Conservation (phyloP, 2,888 invertebrate genomes). For the Lasioglossum lativentre region DNA sequence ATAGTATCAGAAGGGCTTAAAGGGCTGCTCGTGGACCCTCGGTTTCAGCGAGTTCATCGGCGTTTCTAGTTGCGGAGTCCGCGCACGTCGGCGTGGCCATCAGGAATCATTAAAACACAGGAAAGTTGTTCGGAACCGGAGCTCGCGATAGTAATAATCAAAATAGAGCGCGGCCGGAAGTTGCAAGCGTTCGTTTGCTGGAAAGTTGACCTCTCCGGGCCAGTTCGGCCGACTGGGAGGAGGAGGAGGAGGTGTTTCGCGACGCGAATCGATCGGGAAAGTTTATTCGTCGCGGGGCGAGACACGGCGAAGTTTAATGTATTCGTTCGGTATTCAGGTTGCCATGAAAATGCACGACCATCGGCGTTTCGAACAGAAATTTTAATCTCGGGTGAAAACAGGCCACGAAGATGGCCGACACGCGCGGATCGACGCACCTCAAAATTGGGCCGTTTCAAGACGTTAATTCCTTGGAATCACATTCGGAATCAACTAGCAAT, state of each 20-base stretch:
- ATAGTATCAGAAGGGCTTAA: background rate
- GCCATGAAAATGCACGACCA: constrained; percentile 34
- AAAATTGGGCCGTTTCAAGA: background rate
- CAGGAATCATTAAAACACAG: constrained; percentile 14
- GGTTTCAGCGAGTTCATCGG: background rate
- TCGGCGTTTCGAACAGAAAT: constrained; percentile 28
- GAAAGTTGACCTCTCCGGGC: constrained; percentile 30
- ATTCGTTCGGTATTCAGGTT: constrained; percentile 1
- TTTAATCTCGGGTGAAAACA: constrained; percentile 49
- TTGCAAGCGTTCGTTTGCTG: constrained; percentile 16
- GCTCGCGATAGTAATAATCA: constrained; percentile 22
- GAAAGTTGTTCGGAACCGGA: background rate
- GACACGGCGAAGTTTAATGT: constrained; percentile 30
- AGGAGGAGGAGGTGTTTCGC: background rate
- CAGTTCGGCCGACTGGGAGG: background rate
- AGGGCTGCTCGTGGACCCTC: background rate
- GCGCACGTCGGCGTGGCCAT: background rate
- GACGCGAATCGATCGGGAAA: constrained; percentile 32
- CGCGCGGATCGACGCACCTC: background rate
- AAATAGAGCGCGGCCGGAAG: constrained; percentile 19
- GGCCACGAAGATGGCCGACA: constrained; percentile 24
- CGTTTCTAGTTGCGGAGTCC: background rate
- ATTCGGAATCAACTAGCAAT: too few species aligned
- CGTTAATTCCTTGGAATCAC: background rate
- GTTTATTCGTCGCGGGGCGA: constrained; percentile 25